Evolutionary conservation across 2,888 invertebrate genomes (phyloP).

Genomic region (Cryptophagus acutangulus): DNA sequence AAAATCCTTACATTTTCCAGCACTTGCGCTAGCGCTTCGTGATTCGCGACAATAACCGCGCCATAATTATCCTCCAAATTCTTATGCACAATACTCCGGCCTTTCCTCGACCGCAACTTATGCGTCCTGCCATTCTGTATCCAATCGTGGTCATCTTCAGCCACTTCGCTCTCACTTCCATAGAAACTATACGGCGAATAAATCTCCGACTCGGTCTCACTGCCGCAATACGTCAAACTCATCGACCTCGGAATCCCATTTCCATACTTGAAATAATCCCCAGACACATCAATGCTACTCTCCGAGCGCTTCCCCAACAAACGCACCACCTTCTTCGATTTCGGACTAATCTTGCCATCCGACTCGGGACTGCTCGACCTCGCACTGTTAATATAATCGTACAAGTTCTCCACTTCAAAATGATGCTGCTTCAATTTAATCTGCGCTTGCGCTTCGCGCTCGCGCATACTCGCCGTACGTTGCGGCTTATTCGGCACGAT

Average conservation of each 20-base stretch:
- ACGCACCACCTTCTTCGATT: constrained; percentile 41
- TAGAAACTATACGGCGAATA: constrained; percentile 78
- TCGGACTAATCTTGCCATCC: constrained; percentile 48
- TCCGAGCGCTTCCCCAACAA: constrained; percentile 50
- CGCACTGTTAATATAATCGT: constrained; percentile 61
- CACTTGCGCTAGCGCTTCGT: constrained; percentile 83
- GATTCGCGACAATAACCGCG: constrained; percentile 83
- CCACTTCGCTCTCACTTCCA: constrained; percentile 55
- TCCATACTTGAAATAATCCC: constrained; percentile 58
- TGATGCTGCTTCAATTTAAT: constrained; percentile 33
- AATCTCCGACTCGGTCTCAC: constrained; percentile 78
- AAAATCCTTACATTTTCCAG: constrained; percentile 76
- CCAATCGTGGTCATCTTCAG: constrained; percentile 53
- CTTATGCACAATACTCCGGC: constrained; percentile 76
- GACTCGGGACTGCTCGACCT: constrained; percentile 62
- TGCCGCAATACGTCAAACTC: constrained; percentile 76
- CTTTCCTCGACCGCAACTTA: constrained; percentile 68
- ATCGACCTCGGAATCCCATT: constrained; percentile 58
- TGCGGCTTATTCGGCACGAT: constrained; percentile 76
- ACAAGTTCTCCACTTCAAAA: constrained; percentile 53
- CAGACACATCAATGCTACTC: constrained; percentile 50
- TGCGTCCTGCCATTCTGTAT: constrained; percentile 46
- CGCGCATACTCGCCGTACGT: constrained; percentile 80
- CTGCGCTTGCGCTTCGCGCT: constrained; percentile 65
- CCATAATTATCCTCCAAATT: constrained; percentile 87